phyloP scores from a whole-genome alignment of 2,888 invertebrate genomes.

The Dynastes grantii region DNA sequence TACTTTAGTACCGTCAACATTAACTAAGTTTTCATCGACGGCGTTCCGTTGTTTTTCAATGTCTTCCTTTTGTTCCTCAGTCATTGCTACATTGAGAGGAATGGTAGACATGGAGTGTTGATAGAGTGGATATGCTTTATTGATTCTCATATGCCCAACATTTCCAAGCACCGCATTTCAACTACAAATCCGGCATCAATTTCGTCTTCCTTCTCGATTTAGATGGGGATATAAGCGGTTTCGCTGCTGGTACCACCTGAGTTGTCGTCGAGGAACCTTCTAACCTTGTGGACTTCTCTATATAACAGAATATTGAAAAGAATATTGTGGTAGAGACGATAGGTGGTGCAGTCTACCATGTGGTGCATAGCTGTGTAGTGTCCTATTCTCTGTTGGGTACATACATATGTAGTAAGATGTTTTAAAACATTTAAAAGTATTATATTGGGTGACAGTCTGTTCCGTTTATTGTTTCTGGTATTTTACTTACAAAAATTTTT shows the following conservation, averaged over 20 bases:
- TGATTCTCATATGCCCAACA: conserved; percentile 89
- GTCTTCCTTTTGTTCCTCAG: conserved; percentile 89
- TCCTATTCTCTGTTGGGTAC: no score
- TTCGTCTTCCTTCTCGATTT: conserved; percentile 85
- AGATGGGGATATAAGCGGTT: conserved; percentile 70
- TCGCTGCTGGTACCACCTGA: conserved; percentile 58
- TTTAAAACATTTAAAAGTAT: no score
- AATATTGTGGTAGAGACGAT: no score
- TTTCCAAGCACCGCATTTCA: conserved; percentile 98
- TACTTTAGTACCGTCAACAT: conserved; percentile 95
- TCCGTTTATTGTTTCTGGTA: no score
- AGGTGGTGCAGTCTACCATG: no score
- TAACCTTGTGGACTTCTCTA: conserved; percentile 55
- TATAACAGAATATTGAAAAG: neutral
- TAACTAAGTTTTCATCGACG: conserved; percentile 90
- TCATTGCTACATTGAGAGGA: conserved; percentile 80
- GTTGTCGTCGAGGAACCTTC: conserved; percentile 62
- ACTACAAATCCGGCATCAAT: conserved; percentile 89
- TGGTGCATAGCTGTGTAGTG: no score
- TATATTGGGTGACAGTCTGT: no score
- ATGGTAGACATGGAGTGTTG: conserved; percentile 78
- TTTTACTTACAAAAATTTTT: no score
- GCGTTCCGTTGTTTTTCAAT: conserved; percentile 83
- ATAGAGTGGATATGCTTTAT: conserved; percentile 97
- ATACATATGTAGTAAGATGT: no score